Evolutionary conservation across 2,113 vertebrate genomes (phyloP).

Genomic region (Dasypus novemcinctus): DNA sequence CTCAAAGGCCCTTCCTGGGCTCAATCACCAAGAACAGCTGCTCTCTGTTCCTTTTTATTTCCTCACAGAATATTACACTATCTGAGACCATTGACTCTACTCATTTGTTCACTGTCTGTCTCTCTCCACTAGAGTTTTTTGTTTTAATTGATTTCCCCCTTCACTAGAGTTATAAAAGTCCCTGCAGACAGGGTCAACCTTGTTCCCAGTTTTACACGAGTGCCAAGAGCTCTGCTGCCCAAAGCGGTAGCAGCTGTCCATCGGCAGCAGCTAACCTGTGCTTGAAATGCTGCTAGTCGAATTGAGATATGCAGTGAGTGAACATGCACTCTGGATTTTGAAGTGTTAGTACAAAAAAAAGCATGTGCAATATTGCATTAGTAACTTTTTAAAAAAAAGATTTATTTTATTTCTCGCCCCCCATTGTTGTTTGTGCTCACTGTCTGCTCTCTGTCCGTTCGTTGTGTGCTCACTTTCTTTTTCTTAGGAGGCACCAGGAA

Average conservation of each 20-base stretch:
- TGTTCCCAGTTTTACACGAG: too few species aligned
- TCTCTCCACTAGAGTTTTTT: background rate
- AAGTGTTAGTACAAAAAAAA: background rate
- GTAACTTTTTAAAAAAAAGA: too few species aligned
- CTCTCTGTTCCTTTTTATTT: background rate
- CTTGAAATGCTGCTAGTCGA: fast-evolving
- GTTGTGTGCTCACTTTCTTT: too few species aligned
- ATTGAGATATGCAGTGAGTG: background rate
- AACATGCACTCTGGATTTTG: background rate
- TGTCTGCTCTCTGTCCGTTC: too few species aligned
- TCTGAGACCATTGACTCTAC: fast-evolving
- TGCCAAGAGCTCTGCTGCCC: background rate
- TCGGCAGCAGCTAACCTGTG: fast-evolving
- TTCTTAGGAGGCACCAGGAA: too few species aligned
- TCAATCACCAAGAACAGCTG: fast-evolving
- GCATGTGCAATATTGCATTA: background rate
- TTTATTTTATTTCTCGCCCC: too few species aligned
- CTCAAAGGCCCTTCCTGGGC: background rate
- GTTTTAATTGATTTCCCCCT: background rate
- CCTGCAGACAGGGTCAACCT: fast-evolving
- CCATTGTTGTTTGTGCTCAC: too few species aligned
- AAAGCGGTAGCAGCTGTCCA: background rate
- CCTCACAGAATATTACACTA: background rate
- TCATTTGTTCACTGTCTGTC: background rate
- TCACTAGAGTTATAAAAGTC: background rate